Evolutionary conservation across 2,888 invertebrate genomes (phyloP), one percentile per base, ranked within the genome.

Genomic region (Aphodius sticticus): DNA sequence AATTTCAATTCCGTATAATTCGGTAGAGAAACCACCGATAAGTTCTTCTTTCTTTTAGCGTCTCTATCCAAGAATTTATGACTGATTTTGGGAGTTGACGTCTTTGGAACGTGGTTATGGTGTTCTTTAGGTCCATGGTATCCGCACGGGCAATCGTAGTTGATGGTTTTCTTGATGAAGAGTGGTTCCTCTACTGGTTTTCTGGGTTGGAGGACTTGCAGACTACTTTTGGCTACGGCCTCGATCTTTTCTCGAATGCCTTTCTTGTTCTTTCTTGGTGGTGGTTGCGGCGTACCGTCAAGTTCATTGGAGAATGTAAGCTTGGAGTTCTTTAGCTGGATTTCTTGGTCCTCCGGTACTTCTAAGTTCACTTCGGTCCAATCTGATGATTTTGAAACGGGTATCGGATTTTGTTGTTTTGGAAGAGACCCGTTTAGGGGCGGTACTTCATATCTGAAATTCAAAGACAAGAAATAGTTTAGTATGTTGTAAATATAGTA

Each of bases 341-440:
- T 83, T 35, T 85, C 84, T 86, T 90, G 86, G 85, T 90, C 86
- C 6, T 89, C 89, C 16, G 91, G 90, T 77, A 91, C 91, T 86
- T 91, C 90, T 78, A 92, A 87, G 82, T 90, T 88, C 78, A 90
- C 91, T 84, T 91, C 90, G 69, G 91, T 91, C 92, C 92, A 92
- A 83, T 92, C 91, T 2, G 88, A 85, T 6, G 88, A 88, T 83
- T 88, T 88, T 3, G 88, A 87, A 14, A 82, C 81, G 5, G 80
- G 80, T n/a, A 81, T 69, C 9, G 81, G 71, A 6, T 76, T 75
- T 71, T 75, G 74, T 37, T 78, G 78, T 36, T 74, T 35, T 69
- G 80, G 79, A 36, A 82, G 78, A 26, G 77, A 69, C 78, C 80
- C 78, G 69, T 83, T 81, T 78, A 83, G 82, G 9, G 84, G 79